Base-by-base conservation (phyloP, 1,140 invertebrate genomes). In the Bombus ignitus region DNA sequence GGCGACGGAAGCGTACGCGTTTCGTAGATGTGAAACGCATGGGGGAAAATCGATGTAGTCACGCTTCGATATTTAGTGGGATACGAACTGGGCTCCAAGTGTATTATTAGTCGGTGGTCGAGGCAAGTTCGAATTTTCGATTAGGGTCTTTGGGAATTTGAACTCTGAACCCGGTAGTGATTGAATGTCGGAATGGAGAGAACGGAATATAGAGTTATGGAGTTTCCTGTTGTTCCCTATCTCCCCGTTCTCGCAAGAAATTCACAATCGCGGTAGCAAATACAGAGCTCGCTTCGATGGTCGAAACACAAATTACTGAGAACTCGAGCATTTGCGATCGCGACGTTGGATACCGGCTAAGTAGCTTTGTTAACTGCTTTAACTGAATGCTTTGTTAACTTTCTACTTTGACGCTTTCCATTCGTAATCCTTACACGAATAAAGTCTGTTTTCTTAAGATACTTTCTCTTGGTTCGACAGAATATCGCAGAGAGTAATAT, bases 141-240 rank as follows among this genome's bases (percentile, higher is more conserved):
- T 73, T 73, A 53, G 73, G 39, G 44, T 75, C 73, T 75, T 75
- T 35, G 73, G 73, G 44, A 75, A 75, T 53, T 75, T 77, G 57
- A 62, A 78, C 76, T 62, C 25, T 44, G 39, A 68, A 8, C 37
- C 62, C 28, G 59, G 39, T 39, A 44, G 37, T 78, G 37, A 78
- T 78, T 32, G 76, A 78, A 78, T 44, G 39, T 44, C 62, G 28
- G 28, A 28, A 35, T 44, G 3, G 74, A 75, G 74, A 57, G 74
- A 75, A 57, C 42, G 35, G 74, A 75, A 75, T 57, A 47, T 57
- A 37, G 65, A 68, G 32, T 68, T 79, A 44, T 42, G 32, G 28
- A 79, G 77, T 79, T 66, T 35, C 75, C 37, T n/a, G 37, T 77
- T 77, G 57, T 77, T 39, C 37, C 2, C 62, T 35, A 4, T 25